These are phyloP conservation scores for Noctua fimbriata DNA, from an alignment of 2,888 invertebrate genomes.

Conservation along the genomic window DNA sequence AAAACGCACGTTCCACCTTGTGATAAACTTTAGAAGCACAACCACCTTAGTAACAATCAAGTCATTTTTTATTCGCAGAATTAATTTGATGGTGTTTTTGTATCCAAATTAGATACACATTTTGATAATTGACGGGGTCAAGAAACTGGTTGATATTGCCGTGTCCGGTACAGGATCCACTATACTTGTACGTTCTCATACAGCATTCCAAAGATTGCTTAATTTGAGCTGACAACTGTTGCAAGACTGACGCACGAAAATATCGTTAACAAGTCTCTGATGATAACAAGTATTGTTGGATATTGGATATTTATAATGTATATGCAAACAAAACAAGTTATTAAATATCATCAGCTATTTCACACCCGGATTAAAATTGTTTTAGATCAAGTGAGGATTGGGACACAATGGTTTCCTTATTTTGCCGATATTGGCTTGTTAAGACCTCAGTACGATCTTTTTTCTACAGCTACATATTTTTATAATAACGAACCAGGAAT, in stretches of 20 bases:
- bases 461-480: not conserved
- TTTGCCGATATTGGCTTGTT: not conserved
- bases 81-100: constrained; percentile 72
- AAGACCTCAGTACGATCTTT: not conserved
- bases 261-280: constrained; percentile 35
- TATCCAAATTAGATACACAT: constrained; percentile 67
- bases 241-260: constrained; percentile 54
- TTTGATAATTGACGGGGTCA: constrained; percentile 76
- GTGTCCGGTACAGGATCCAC: constrained; percentile 78
- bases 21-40: constrained; percentile 25
- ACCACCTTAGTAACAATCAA: constrained; percentile 55
- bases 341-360: constrained; percentile 23
- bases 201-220: constrained; percentile 70
- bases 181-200: constrained; percentile 62
- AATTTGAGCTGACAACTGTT: constrained; percentile 65
- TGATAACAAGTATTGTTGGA: constrained; percentile 33
- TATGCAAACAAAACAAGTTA: constrained; percentile 26
- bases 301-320: constrained; percentile 24
- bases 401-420: not conserved
- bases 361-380: constrained; percentile 12
- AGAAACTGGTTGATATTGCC: constrained; percentile 79
- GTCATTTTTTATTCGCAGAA: constrained; percentile 68
- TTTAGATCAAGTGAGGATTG: not conserved
- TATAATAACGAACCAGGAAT: not conserved
- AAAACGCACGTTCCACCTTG: constrained; percentile 23